Base-by-base conservation (phyloP, 2,797 vertebrate genomes). In the Scomberomorus guttatus region DNA sequence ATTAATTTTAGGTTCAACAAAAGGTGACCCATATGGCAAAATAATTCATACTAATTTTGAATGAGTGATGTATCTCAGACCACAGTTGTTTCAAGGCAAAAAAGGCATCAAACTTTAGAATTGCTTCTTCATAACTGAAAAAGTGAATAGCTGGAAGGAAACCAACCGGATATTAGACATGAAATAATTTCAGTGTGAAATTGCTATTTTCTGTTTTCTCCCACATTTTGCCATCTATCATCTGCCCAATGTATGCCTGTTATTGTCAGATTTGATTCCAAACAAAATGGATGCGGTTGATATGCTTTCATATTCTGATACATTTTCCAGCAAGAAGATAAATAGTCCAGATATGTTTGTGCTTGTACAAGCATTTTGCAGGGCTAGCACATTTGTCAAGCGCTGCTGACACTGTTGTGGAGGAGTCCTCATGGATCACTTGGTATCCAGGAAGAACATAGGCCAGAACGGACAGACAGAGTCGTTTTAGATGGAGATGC, bases 281-380 rank as follows among this genome's bases (percentile, higher is more conserved):
- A 76, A 84, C 79, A 82, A 92, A 95, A 92, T 90, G 81, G 90
- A 94, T 93, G 89, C 25, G 65, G 74, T 84, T 83, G 90, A 94
- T 83, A 84, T 79, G 77, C 81, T 86, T 90, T 92, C 81, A 83
- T 92, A 92, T 91, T 93, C 90, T 89, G 87, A 88, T 91, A 89
- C 32, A 79, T 94, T 90, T 90, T 88, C 80, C 79, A 69, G 82
- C 79, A 72, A 87, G 83, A 94, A 93, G 94, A 96, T 94, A 93
- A 95, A 95, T 94, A 91, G 92, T 92, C 77, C 82, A 90, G 93
- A 94, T 94, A 91, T 90, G 87, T 94, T 95, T 95, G 89, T 95
- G 94, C 94, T 93, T 90, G 92, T 91, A 93, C 91, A 90, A 93
- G 93, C 93, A 39, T 89, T 95, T 93, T 93, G 76, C 87, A 25